Evolutionary conservation across 1,140 invertebrate genomes (phyloP).

Genomic region (Andricus grossulariae): DNA sequence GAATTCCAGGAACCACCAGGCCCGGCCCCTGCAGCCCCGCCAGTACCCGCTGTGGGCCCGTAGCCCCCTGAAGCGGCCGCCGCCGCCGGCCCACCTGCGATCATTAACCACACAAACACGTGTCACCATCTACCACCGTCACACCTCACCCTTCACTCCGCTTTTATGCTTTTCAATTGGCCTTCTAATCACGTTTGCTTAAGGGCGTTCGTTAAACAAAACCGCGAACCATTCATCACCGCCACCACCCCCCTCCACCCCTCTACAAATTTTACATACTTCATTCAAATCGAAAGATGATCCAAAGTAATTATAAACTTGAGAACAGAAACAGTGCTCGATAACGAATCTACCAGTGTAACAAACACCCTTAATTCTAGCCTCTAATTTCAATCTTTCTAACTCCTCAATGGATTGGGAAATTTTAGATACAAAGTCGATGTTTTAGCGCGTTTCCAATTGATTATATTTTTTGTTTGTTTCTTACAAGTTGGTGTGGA

Average conservation of each 20-base stretch:
- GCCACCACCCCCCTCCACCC: too few species aligned
- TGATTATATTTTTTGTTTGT: conserved; percentile 31
- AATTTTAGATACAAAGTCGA: conserved; percentile 10
- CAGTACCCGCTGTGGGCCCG: conserved; percentile 74
- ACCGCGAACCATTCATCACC: too few species aligned
- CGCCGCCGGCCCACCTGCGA: conserved; percentile 75
- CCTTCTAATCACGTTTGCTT: conserved; percentile 21
- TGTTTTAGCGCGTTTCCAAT: conserved; percentile 24
- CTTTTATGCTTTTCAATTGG: conserved; percentile 47
- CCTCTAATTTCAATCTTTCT: conserved; percentile 35
- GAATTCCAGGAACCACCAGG: conserved; percentile 78
- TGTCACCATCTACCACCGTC: conserved; percentile 69
- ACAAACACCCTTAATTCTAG: conserved; percentile 43
- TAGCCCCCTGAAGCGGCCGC: conserved; percentile 75
- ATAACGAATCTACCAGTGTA: background rate
- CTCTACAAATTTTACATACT: too few species aligned
- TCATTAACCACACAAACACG: conserved; percentile 74
- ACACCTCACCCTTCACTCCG: conserved; percentile 57
- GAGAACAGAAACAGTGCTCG: too few species aligned
- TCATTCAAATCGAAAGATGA: too few species aligned
- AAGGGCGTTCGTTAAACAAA: conserved; percentile 33
- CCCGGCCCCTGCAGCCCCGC: conserved; percentile 76
- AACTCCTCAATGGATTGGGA: conserved; percentile 35
- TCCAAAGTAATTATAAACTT: too few species aligned
- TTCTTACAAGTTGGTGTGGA: conserved; percentile 29